phyloP scores from a whole-genome alignment of 1,140 invertebrate species.

The Temnothorax curvispinosus region DNA sequence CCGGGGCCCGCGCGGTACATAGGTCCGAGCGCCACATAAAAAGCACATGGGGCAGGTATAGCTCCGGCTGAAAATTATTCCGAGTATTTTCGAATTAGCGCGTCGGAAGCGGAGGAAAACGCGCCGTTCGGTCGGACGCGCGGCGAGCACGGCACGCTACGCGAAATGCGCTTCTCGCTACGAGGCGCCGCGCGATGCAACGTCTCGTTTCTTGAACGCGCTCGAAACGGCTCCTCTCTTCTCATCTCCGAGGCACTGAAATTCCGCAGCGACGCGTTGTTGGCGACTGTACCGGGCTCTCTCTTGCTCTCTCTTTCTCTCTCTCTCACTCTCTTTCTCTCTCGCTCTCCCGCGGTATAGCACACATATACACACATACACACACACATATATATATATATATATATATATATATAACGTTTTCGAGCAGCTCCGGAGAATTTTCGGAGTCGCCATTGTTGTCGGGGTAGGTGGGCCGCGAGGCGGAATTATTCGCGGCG shows the following conservation, averaged over 20 bases:
- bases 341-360: background rate
- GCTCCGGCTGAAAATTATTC: constrained; percentile 74
- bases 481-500: constrained; percentile 54
- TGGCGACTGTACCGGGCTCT: constrained; percentile 54
- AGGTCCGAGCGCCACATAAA: constrained; percentile 70
- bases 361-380: background rate
- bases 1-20: constrained; percentile 67
- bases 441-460: constrained; percentile 60
- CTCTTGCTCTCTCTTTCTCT: background rate
- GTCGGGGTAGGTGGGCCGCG: constrained; percentile 36
- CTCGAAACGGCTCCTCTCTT: background rate
- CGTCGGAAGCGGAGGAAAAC: constrained; percentile 63
- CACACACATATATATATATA: constrained; percentile 18
- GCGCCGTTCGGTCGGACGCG: constrained; percentile 31
- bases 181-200: constrained; percentile 22
- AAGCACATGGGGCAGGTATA: constrained; percentile 71
- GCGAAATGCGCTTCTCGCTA: constrained; percentile 51
- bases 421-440: constrained; percentile 56
- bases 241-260: constrained; percentile 19
- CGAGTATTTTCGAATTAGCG: constrained; percentile 77
- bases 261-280: constrained; percentile 55
- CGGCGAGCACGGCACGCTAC: constrained; percentile 11
- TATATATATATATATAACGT: constrained; percentile 30
- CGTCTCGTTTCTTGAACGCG: constrained; percentile 34
- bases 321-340: background rate